Conservation (phyloP, 2,888 invertebrate genomes). For the Maniola hyperantus region DNA sequence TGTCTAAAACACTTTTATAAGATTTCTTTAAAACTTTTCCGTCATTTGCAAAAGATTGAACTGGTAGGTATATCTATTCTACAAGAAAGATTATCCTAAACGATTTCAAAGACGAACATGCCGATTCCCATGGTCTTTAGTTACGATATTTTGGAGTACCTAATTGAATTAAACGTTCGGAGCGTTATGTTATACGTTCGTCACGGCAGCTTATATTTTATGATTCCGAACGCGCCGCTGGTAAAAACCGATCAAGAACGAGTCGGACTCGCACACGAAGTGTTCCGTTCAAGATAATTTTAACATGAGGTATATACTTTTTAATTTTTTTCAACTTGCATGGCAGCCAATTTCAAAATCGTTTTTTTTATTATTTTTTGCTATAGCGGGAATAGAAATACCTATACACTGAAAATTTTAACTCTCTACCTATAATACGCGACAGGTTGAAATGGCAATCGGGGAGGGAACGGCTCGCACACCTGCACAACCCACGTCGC, state of each 20-base stretch:
- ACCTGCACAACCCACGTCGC: too few species aligned
- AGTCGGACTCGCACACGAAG: neutral
- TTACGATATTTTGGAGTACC: conserved; percentile 38
- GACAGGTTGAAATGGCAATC: too few species aligned
- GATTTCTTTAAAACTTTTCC: neutral
- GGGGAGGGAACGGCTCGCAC: too few species aligned
- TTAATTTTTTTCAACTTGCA: too few species aligned
- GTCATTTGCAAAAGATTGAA: neutral
- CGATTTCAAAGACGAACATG: conserved; percentile 32
- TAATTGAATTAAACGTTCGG: conserved; percentile 37
- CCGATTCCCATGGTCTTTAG: conserved; percentile 44
- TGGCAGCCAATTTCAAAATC: too few species aligned
- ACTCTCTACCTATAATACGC: too few species aligned
- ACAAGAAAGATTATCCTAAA: neutral
- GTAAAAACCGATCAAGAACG: conserved; percentile 15
- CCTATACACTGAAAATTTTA: too few species aligned
- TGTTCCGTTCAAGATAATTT: neutral
- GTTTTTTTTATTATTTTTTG: too few species aligned
- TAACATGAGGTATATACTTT: too few species aligned
- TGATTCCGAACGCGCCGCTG: conserved; percentile 27
- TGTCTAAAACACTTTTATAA: neutral
- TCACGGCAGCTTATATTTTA: conserved; percentile 38
- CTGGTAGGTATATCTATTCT: neutral
- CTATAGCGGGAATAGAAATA: too few species aligned
- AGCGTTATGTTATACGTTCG: conserved; percentile 36